Evolutionary conservation across 1,140 invertebrate species (phyloP).

Genomic region (Mesaphorura yosii): DNA sequence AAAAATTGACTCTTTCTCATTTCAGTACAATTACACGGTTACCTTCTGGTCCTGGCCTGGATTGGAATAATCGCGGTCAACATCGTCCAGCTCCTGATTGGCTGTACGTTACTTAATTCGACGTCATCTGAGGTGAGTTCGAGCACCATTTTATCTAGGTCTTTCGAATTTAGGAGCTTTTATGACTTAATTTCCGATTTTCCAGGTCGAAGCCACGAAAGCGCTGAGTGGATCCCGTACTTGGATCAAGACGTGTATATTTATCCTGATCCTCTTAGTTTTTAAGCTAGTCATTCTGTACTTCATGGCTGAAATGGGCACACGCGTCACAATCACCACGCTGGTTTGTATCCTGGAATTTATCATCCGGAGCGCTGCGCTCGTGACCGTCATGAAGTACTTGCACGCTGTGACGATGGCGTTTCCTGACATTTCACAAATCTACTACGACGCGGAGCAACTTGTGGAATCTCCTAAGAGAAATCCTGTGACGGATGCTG

Average conservation of each 20-base stretch:
- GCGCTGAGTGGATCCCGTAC: neutral
- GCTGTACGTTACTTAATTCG: neutral
- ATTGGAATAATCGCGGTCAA: constrained; percentile 1
- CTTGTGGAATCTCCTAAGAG: constrained; percentile 2
- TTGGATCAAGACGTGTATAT: constrained; percentile 8
- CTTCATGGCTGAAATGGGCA: constrained; percentile 5
- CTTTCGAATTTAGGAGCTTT: too few species aligned
- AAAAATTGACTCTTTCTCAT: neutral
- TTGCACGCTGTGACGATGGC: neutral
- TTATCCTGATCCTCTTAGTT: constrained; percentile 3
- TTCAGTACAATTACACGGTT: constrained; percentile 6
- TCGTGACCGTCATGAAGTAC: neutral
- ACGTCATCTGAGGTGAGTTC: neutral
- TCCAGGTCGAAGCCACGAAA: constrained; percentile 4
- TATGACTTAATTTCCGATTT: too few species aligned
- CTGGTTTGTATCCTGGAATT: constrained; percentile 1
- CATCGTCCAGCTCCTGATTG: constrained; percentile 4
- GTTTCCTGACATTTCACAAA: constrained; percentile 3
- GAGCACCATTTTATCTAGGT: too few species aligned
- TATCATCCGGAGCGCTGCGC: neutral
- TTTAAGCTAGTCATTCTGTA: constrained; percentile 7
- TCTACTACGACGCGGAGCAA: constrained; percentile 3
- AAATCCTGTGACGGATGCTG: constrained; percentile 4
- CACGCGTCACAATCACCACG: neutral
- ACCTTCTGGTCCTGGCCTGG: constrained; percentile 6